These are phyloP conservation scores for Polyommatus icarus DNA, from an alignment of 2,888 invertebrate genomes.

Conservation along the genomic window DNA sequence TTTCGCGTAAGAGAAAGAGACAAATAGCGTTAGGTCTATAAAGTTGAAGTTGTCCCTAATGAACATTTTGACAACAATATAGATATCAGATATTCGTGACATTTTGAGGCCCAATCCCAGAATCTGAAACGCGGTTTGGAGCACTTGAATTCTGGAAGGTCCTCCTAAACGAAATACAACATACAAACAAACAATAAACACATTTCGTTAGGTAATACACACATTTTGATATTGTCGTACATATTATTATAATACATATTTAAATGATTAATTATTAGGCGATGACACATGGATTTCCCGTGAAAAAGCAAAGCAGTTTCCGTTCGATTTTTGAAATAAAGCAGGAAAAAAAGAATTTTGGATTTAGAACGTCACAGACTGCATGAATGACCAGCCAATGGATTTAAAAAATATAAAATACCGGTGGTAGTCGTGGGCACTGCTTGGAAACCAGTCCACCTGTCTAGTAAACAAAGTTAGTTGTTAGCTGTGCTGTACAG, in stretches of 20 bases:
- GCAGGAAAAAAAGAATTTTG: slow-evolving; percentile 31
- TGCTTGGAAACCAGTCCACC: slow-evolving; percentile 68
- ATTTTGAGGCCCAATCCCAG: too few species aligned
- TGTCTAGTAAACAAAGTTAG: slow-evolving; percentile 70
- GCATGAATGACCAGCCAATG: slow-evolving; percentile 42
- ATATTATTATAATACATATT: too few species aligned
- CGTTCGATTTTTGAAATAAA: background rate
- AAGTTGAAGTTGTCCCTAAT: too few species aligned
- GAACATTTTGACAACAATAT: too few species aligned
- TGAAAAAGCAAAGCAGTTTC: background rate
- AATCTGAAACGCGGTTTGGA: background rate
- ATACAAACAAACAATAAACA: background rate
- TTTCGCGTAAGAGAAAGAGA: too few species aligned
- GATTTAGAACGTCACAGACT: slow-evolving; percentile 35
- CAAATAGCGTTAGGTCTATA: too few species aligned
- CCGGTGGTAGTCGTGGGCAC: slow-evolving; percentile 65
- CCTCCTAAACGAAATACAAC: too few species aligned
- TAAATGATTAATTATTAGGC: background rate
- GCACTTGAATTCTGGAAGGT: too few species aligned
- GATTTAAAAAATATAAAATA: slow-evolving; percentile 53
- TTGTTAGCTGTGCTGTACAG: slow-evolving; percentile 41
- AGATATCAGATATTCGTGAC: too few species aligned
- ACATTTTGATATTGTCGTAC: background rate
- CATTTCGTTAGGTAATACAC: background rate
- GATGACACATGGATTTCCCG: background rate